phyloP scores from a whole-genome alignment of 2,888 invertebrate species.

The Chydorus sphaericus region DNA sequence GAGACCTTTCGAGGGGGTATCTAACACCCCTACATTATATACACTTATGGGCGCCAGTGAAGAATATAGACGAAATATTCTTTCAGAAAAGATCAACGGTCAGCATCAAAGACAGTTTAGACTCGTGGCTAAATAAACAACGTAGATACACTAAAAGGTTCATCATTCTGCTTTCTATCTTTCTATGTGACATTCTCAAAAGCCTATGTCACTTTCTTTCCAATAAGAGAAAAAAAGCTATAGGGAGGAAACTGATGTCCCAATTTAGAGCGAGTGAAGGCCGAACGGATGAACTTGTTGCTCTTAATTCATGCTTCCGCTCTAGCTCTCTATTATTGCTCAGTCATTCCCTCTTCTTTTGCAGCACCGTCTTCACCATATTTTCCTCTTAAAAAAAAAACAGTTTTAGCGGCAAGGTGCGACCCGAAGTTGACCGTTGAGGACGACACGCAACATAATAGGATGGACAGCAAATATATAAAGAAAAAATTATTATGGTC shows the following conservation, averaged over 20 bases:
- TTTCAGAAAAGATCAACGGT: no score
- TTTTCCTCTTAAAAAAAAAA: not conserved
- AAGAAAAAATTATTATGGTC: not conserved
- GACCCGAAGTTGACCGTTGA: not conserved
- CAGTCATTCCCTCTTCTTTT: not conserved
- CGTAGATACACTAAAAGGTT: not conserved
- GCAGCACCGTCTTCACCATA: not conserved
- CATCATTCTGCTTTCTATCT: not conserved
- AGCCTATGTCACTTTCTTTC: not conserved
- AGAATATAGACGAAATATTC: no score
- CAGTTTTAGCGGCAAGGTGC: no score
- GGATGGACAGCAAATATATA: not conserved
- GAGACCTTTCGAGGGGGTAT: no score
- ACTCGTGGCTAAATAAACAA: no score
- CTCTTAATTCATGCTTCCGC: slow-evolving; percentile 10
- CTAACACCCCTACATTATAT: no score
- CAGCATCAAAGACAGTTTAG: no score
- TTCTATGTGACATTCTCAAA: not conserved
- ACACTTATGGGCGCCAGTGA: not conserved
- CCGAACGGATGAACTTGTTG: slow-evolving; percentile 11
- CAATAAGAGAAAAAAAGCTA: not conserved
- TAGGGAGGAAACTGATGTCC: not conserved
- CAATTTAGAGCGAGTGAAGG: not conserved
- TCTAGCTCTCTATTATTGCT: not conserved
- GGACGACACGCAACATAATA: no score